Percentiles rank a stretch among this genome's conserved stretches.
These are phyloP conservation scores for Lasioglossum figueresi DNA, from an alignment of 2,888 invertebrate genomes.

Conservation along the genomic window DNA sequence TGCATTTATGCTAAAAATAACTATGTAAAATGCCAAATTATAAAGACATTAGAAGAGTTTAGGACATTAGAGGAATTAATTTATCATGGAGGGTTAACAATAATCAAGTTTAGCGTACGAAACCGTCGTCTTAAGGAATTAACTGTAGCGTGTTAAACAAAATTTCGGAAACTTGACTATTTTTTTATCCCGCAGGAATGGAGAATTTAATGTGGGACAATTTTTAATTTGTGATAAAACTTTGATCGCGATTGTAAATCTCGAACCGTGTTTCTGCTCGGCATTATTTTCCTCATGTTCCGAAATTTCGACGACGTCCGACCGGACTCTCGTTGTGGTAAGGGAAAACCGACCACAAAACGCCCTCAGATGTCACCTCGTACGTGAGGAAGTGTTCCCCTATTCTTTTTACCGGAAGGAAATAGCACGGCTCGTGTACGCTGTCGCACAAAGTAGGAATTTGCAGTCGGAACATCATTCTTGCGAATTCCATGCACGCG, in stretches of 20 bases:
- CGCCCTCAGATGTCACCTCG: constrained; percentile 32
- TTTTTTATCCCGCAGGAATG: background rate
- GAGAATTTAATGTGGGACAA: background rate
- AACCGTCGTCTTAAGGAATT: background rate
- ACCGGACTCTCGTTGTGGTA: constrained; percentile 8
- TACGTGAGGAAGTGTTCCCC: constrained; percentile 32
- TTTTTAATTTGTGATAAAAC: background rate
- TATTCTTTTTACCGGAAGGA: constrained; percentile 21
- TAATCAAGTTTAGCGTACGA: background rate
- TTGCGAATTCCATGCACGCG: background rate
- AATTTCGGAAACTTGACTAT: background rate
- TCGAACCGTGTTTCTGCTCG: constrained; percentile 8
- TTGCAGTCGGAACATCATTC: constrained; percentile 7
- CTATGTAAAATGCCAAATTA: too few relatives aligned
- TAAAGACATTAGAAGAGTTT: too few relatives aligned
- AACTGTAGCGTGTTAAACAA: background rate
- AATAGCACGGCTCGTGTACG: background rate
- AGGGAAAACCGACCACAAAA: constrained; percentile 34
- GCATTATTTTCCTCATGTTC: constrained; percentile 29
- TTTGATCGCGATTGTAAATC: background rate
- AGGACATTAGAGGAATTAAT: background rate
- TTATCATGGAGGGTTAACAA: background rate
- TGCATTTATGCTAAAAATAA: too few relatives aligned
- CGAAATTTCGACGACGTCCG: constrained; percentile 22
- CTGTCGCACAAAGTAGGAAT: background rate